Conservation (phyloP, 2,113 vertebrate genomes). For the Carassius auratus region DNA sequence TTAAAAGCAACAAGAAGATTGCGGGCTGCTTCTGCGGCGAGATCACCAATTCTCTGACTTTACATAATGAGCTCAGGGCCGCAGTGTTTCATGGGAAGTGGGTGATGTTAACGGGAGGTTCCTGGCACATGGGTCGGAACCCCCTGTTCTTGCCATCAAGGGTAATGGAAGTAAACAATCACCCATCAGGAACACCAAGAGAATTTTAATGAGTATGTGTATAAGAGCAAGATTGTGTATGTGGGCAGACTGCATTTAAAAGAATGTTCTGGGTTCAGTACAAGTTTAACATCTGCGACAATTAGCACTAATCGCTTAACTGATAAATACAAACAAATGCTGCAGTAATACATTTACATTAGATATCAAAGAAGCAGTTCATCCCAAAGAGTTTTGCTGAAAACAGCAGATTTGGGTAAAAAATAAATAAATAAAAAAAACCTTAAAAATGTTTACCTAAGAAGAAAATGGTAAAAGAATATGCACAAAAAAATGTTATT, state of each 20-base stretch:
- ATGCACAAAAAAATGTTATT: no score
- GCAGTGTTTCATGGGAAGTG: not conserved
- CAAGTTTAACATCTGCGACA: not conserved
- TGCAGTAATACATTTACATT: not conserved
- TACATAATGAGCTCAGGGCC: not conserved
- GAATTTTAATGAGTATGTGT: conserved; percentile 12
- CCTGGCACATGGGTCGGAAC: conserved; percentile 10
- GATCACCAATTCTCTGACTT: not conserved
- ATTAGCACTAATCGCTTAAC: not conserved
- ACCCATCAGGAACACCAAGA: not conserved
- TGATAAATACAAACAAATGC: not conserved
- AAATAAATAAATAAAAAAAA: no score
- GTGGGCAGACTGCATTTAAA: not conserved
- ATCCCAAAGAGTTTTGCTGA: not conserved
- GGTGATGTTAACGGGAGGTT: not conserved
- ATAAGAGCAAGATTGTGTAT: not conserved
- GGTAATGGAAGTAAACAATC: conserved; percentile 31
- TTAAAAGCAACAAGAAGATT: not conserved
- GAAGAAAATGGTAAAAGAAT: no score
- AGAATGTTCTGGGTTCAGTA: not conserved
- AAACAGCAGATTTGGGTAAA: not conserved
- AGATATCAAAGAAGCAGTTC: not conserved
- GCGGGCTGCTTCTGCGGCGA: not conserved
- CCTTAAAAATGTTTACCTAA: not conserved
- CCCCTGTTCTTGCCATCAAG: conserved; percentile 12